These are phyloP conservation scores for Diarsia brunnea DNA, from an alignment of 2,888 invertebrate genomes.

Conservation along the genomic window DNA sequence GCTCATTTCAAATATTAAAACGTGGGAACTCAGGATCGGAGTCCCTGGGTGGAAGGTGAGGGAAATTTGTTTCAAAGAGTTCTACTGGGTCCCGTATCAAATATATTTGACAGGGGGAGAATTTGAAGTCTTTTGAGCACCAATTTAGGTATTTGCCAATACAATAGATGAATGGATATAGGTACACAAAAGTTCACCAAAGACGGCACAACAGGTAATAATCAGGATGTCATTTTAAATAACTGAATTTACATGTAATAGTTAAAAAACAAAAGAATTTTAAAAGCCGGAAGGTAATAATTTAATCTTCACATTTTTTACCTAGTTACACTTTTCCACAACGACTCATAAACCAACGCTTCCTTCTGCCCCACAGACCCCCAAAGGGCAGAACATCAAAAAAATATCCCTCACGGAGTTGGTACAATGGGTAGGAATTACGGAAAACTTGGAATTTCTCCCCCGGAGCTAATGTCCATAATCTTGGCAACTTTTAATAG, in stretches of 20 bases:
- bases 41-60: constrained; percentile 58
- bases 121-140: not conserved
- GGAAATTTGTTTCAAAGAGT: constrained; percentile 49
- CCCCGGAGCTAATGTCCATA: constrained; percentile 87
- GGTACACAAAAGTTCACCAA: not conserved
- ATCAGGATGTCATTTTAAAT: not conserved
- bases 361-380: constrained; percentile 57
- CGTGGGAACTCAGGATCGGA: constrained; percentile 58
- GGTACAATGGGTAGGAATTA: constrained; percentile 72
- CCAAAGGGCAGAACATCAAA: constrained; percentile 60
- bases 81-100: constrained; percentile 42
- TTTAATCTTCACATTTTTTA: not conserved
- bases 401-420: constrained; percentile 68
- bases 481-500: constrained; percentile 90
- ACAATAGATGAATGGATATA: no score
- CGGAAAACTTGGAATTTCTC: constrained; percentile 84
- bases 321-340: not conserved
- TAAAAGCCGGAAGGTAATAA: not conserved
- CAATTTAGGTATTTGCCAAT: not conserved
- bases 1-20: constrained; percentile 82
- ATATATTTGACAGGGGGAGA: not conserved
- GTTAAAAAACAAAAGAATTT: not conserved
- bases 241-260: no score
- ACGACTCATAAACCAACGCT: constrained; percentile 15
- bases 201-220: not conserved